Base-by-base conservation (phyloP, 1,140 invertebrate genomes). In the Psix sp. region DNA sequence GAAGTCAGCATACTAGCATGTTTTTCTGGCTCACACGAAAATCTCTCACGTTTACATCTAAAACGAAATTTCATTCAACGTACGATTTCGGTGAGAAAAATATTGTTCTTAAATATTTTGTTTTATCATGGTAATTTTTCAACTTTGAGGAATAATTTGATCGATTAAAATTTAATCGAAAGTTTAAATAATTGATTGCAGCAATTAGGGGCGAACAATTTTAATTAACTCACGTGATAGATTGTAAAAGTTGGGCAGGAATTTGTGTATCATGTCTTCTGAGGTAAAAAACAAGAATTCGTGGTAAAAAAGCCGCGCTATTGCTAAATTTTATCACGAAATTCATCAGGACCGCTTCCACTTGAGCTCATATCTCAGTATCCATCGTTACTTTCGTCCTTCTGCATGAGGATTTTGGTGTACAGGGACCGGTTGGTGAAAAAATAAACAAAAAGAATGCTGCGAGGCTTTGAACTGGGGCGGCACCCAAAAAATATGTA, bases 241-340 rank as follows among this genome's bases (percentile, higher is more conserved):
- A 13, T 11, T 35, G 7, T 11, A 35, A 35, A 35, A 35, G n/a
- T 11, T 14, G 5, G 6, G 13, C n/a, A 35, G 33, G 13, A 35
- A 13, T 11, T 35, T 45, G 35, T 24, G 46, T 46, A 52, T 56
- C 45, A 13, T 49, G 63, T 59, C 16, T 13, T 21, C 31, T 14
- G 59, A 38, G 11, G 24, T 5, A 24, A 39, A 46, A 48, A 68
- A 54, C 52, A 46, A 9, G 33, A 14, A 38, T 36, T 51, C 15
- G 20, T 16, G 31, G 42, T 24, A 60, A 62, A 62, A 48, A 51
- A 13, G 52, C 33, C 17, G 15, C 59, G 26, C 65, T 68, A 54
- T 48, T 68, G 31, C 33, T 52, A 56, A 74, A 70, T 66, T 65
- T 75, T 75, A 70, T 75, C 59, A 39, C 40, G 39, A 65, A 65